Percentiles rank a stretch among this genome's conserved stretches.
Evolutionary conservation across 2,888 invertebrate species (phyloP).

Genomic region (Nephrotoma flavescens): DNA sequence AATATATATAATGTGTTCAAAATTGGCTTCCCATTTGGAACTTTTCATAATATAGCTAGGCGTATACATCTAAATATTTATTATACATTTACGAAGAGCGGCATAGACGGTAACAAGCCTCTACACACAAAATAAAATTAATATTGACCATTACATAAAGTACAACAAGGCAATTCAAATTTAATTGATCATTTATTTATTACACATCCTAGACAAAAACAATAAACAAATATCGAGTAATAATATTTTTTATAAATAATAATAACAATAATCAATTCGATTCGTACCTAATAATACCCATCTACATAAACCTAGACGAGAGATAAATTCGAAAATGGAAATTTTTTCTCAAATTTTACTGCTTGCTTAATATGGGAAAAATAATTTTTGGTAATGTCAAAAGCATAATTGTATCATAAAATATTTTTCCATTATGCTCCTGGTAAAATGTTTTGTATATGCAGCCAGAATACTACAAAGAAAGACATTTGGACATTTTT

Average conservation of each 20-base stretch:
- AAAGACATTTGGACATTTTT: neutral
- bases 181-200: neutral
- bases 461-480: neutral
- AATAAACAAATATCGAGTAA: neutral
- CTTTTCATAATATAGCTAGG: neutral
- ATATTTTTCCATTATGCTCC: neutral
- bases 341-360: neutral
- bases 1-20: neutral
- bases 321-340: neutral
- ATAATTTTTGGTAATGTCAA: neutral
- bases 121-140: neutral
- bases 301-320: neutral
- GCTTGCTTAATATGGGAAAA: neutral
- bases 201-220: neutral
- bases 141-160: neutral
- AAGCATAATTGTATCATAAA: neutral
- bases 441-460: neutral
- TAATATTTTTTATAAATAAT: neutral
- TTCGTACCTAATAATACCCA: neutral
- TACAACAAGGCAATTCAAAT: neutral
- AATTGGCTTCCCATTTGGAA: neutral
- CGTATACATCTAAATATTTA: neutral
- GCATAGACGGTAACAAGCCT: neutral
- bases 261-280: neutral
- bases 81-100: neutral